A percentile compares a stretch with the other conserved stretches of the same genome.
Evolutionary conservation across 2,888 invertebrate genomes (phyloP).

Genomic region (Thumatha senex): DNA sequence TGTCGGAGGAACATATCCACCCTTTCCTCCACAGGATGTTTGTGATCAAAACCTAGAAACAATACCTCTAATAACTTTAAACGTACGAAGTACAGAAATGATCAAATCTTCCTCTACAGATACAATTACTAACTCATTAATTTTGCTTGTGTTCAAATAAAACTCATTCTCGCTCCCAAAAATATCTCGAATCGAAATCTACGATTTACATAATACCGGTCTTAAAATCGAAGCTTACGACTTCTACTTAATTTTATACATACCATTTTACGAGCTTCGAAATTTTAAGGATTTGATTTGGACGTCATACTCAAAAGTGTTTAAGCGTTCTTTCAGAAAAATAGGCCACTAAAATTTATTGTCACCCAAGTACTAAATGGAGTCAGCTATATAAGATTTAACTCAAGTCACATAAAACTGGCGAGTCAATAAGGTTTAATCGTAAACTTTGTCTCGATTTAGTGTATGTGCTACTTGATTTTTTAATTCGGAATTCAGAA

Average conservation of each 20-base stretch:
- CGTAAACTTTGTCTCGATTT: neutral
- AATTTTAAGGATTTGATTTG: neutral
- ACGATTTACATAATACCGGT: neutral
- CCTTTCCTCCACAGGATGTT: too few relatives aligned
- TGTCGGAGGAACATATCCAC: too few relatives aligned
- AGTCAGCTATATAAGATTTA: slow-evolving; percentile 2
- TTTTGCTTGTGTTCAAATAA: too few relatives aligned
- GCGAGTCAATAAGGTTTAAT: neutral
- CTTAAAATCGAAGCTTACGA: neutral
- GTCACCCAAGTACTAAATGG: neutral
- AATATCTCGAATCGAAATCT: neutral
- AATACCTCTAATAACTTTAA: too few relatives aligned
- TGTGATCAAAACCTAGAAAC: too few relatives aligned
- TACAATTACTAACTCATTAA: too few relatives aligned
- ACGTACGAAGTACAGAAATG: too few relatives aligned
- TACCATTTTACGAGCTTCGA: neutral
- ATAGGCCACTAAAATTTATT: slow-evolving; percentile 5
- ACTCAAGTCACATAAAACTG: slow-evolving; percentile 1
- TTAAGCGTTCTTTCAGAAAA: slow-evolving; percentile 4
- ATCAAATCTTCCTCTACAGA: too few relatives aligned
- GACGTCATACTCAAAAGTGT: neutral
- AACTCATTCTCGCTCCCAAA: neutral
- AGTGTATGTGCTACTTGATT: neutral
- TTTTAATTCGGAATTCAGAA: neutral
- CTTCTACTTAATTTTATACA: neutral